Conservation (phyloP, 2,113 vertebrate species). For the Pelecanoides urinatrix region DNA sequence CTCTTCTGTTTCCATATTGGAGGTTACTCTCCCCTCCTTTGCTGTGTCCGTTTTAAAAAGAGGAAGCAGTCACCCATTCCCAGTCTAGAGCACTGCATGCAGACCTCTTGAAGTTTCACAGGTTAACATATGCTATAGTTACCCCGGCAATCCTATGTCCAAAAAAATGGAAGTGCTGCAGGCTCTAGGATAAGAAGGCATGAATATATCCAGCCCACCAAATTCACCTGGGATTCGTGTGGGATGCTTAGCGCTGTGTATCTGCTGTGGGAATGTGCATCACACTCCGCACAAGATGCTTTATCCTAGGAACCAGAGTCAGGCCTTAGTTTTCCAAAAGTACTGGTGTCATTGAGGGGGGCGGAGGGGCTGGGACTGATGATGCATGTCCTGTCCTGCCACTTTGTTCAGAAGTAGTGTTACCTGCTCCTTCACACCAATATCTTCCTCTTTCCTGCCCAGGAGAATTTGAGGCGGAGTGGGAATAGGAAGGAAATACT, state of each 20-base stretch:
- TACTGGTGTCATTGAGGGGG: neutral
- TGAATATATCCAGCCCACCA: neutral
- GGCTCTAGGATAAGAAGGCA: neutral
- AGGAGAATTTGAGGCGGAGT: neutral
- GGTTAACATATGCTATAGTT: neutral
- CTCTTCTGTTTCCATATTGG: neutral
- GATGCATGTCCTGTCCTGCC: neutral
- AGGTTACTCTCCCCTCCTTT: neutral
- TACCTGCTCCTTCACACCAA: neutral
- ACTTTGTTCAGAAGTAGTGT: neutral
- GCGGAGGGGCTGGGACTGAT: neutral
- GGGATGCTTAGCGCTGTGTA: neutral
- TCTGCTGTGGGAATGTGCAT: neutral
- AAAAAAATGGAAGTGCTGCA: neutral
- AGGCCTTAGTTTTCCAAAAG: neutral
- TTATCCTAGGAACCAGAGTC: neutral
- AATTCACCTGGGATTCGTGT: neutral
- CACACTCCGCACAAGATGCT: neutral
- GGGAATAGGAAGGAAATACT: neutral
- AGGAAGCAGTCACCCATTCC: neutral
- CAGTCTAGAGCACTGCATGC: neutral
- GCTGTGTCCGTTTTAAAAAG: neutral
- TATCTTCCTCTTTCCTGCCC: neutral
- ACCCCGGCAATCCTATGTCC: neutral
- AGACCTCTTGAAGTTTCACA: neutral